phyloP scores from a whole-genome alignment of 2,113 vertebrate species.

The Chelonoidis abingdonii region DNA sequence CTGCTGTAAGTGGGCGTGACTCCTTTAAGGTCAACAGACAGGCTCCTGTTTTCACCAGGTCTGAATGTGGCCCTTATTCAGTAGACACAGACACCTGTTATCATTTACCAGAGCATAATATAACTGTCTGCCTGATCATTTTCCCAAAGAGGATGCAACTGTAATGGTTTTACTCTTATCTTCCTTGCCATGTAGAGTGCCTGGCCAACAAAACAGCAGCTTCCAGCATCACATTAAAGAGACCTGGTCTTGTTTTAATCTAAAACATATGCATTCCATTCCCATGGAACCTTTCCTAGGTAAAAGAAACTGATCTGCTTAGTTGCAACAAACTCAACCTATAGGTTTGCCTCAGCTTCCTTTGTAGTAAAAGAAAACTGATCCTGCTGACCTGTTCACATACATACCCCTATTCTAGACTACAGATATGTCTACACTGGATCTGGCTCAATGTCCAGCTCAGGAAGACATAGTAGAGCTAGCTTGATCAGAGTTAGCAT shows the following conservation, averaged over 20 bases:
- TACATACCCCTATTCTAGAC: background rate
- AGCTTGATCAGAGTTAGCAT: background rate
- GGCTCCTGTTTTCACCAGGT: background rate
- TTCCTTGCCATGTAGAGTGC: background rate
- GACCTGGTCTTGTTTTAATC: background rate
- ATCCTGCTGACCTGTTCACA: background rate
- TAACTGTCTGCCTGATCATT: background rate
- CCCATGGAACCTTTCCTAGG: background rate
- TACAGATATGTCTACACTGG: background rate
- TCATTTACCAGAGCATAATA: background rate
- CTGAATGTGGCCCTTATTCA: background rate
- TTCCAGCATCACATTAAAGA: background rate
- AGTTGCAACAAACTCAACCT: background rate
- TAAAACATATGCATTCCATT: background rate
- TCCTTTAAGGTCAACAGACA: background rate
- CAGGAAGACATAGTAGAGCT: background rate
- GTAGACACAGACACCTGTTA: background rate
- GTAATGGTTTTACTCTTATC: accelerated
- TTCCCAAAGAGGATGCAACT: background rate
- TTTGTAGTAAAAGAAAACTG: background rate
- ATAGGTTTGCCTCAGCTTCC: background rate
- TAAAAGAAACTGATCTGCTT: background rate
- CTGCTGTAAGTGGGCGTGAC: accelerated
- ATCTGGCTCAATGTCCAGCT: background rate
- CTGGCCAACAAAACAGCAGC: background rate